Conservation (phyloP, 2,797 vertebrate genomes). For the Etheostoma perlongum region DNA sequence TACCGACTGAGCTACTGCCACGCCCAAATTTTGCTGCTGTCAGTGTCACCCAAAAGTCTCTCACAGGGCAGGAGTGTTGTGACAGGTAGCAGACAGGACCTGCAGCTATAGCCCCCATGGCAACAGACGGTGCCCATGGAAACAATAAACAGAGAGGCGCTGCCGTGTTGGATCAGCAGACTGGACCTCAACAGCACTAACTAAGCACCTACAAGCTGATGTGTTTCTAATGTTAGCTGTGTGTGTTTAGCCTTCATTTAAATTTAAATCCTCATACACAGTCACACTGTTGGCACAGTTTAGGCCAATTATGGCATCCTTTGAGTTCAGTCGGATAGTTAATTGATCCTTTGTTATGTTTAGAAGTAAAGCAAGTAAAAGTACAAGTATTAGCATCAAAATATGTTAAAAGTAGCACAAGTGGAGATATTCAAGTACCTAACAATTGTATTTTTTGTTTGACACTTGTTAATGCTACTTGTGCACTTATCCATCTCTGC, state of each 20-base stretch:
- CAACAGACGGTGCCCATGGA: conserved; percentile 54
- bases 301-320: not conserved
- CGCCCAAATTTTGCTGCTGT: not conserved
- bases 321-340: not conserved
- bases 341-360: too few relatives aligned
- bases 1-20: too few relatives aligned
- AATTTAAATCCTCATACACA: not conserved
- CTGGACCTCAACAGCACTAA: conserved; percentile 6
- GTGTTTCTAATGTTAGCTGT: not conserved
- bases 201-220: not conserved
- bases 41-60: conserved; percentile 8
- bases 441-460: too few relatives aligned
- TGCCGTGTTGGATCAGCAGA: conserved; percentile 17
- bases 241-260: not conserved
- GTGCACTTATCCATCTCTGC: too few relatives aligned
- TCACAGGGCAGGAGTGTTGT: not conserved
- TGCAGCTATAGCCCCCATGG: conserved; percentile 43
- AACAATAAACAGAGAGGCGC: conserved; percentile 53
- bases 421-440: too few relatives aligned
- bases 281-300: not conserved
- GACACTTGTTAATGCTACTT: too few relatives aligned
- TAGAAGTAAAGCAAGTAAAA: too few relatives aligned
- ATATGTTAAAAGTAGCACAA: too few relatives aligned
- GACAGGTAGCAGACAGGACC: conserved; percentile 52
- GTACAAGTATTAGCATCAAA: too few relatives aligned